These are phyloP conservation scores for Macrocentrus cingulum DNA, from an alignment of 1,140 invertebrate species.

Conservation along the genomic window DNA sequence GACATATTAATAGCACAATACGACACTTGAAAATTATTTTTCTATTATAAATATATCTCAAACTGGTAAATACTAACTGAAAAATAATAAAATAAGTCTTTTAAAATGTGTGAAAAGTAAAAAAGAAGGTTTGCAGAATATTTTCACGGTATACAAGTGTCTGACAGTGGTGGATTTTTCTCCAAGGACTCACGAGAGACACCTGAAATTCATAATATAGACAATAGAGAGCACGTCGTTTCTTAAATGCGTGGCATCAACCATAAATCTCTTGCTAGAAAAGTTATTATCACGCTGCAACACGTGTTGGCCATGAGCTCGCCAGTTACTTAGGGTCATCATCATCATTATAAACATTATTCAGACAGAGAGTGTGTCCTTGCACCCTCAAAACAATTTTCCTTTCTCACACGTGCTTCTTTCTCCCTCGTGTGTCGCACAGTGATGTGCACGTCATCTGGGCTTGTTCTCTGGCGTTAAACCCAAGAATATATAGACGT, in stretches of 20 bases:
- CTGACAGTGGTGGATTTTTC: no score
- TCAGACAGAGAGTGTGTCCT: not conserved
- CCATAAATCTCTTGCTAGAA: constrained; percentile 6
- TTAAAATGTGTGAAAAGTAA: no score
- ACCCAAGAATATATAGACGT: not conserved
- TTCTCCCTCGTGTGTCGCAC: not conserved
- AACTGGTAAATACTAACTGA: no score
- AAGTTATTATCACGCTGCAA: constrained; percentile 4
- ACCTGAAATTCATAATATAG: no score
- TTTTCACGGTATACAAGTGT: no score
- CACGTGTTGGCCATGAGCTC: constrained; percentile 15
- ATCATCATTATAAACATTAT: constrained; percentile 7
- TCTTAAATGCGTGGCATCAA: not conserved
- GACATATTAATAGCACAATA: not conserved
- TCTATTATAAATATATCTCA: no score
- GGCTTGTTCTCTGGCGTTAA: constrained; percentile 6
- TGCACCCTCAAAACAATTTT: not conserved
- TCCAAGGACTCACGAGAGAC: no score
- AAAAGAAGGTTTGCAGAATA: no score
- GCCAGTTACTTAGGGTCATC: constrained; percentile 4
- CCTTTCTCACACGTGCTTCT: not conserved
- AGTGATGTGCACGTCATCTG: constrained; percentile 14
- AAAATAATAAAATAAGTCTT: no score
- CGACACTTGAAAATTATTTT: not conserved
- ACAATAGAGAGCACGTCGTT: no score